Percentiles rank a stretch among this genome's conserved stretches.
Conservation (phyloP, 92 coral and sea anemone genomes). For the Phenganax subtilis region DNA sequence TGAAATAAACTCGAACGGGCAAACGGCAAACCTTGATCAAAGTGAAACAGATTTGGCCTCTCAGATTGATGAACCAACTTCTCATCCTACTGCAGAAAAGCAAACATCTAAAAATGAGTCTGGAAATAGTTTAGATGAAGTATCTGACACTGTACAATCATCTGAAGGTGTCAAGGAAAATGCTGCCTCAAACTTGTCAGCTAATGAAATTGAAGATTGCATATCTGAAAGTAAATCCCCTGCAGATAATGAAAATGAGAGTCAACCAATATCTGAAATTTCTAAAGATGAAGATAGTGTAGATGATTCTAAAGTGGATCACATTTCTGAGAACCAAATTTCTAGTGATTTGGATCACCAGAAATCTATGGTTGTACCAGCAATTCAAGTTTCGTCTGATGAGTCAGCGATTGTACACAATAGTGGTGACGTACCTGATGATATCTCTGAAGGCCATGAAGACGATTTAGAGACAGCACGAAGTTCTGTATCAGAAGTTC, state of each 20-base stretch:
- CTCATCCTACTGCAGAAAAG: background rate
- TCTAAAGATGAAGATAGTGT: slow-evolving; percentile 7
- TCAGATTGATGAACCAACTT: background rate
- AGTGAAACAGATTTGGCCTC: background rate
- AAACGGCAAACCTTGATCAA: background rate
- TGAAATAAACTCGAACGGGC: no score
- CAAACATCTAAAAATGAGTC: background rate
- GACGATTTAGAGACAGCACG: slow-evolving; percentile 30
- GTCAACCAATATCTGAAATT: background rate
- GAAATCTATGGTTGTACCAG: background rate
- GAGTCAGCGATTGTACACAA: background rate
- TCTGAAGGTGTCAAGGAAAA: no score
- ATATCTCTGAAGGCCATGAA: slow-evolving; percentile 27
- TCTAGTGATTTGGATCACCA: background rate
- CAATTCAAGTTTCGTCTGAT: background rate
- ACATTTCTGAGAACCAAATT: background rate
- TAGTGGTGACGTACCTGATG: slow-evolving; percentile 29
- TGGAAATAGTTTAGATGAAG: background rate
- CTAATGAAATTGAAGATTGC: no score
- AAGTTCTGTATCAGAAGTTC: slow-evolving; percentile 39
- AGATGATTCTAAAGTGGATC: background rate
- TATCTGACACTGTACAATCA: no score
- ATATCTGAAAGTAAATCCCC: background rate
- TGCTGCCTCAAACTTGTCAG: no score
- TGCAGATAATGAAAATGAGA: background rate